Base-by-base conservation (phyloP, 2,888 invertebrate genomes). In the Dolomedes plantarius region DNA sequence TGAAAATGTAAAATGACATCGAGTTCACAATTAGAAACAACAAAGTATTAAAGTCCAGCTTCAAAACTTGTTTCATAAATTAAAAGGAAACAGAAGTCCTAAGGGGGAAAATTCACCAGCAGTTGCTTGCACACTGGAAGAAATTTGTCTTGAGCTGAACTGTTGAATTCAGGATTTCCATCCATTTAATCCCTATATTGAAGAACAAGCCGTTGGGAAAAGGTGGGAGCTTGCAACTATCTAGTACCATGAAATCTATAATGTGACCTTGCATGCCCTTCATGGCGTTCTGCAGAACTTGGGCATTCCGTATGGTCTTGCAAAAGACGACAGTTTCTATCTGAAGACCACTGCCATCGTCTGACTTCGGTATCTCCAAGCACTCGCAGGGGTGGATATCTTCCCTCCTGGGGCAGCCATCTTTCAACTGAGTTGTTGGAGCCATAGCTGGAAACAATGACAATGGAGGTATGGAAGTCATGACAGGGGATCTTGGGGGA, bases 311-410 rank as follows among this genome's bases (percentile, higher is more conserved):
- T 39, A 89, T 89, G 77, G 89, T 89, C 32, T 88, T 89, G 75
- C 89, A 89, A 67, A 88, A 88, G n/a, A 83, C 89, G 11, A 89
- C 89, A 3, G 88, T 89, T 41, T 89, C 89, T n/a, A 88, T n/a
- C 11, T 28, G 69, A n/a, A n/a, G n/a, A 0, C 19, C 28, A 11
- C 31, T 68, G 6, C 27, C 39, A 9, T 19, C 27, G n/a, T 75
- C 65, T 0, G 64, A 16, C 7, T 67, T 78, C 13, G 80, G 78
- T 11, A 81, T 83, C 62, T 88, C 88, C 1, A 88, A 69, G 68
- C 89, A 89, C 46, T 88, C 87, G 62, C 89, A 89, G 9, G 89
- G 89, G 69, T 89, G 89, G 46, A 89, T 89, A 71, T 88, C 83
- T 64, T 89, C 88, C 23, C 36, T 62, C 39, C 88, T 85, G 1